These are phyloP conservation scores for Doris montereyensis DNA, from an alignment of 2,888 invertebrate genomes.

Conservation along the genomic window DNA sequence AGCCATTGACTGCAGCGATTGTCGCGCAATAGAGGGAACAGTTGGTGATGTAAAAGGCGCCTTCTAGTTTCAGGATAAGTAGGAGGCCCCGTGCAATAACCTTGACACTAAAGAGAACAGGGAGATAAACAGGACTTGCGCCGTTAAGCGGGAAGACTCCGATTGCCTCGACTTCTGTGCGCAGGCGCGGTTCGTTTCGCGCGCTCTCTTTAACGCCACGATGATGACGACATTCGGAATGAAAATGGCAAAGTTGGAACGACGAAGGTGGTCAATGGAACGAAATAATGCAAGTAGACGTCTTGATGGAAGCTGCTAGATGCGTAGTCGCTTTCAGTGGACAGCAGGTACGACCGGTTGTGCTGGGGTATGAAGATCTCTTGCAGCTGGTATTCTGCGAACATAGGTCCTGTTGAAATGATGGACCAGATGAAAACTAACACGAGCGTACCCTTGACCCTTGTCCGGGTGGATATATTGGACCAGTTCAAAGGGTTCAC, in stretches of 20 bases:
- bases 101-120: slow-evolving; percentile 5
- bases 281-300: slow-evolving; percentile 1
- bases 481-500: background rate
- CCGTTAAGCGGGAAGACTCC: slow-evolving; percentile 1
- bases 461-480: background rate
- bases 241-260: background rate
- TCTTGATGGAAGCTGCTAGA: background rate
- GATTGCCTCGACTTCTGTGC: too few relatives aligned
- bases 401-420: slow-evolving; percentile 1
- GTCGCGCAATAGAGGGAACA: background rate
- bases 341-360: background rate
- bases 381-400: background rate
- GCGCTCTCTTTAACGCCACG: background rate
- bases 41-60: background rate
- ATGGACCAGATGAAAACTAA: slow-evolving; percentile 6
- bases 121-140: slow-evolving; percentile 29
- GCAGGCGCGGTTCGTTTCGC: background rate
- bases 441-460: background rate
- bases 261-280: background rate
- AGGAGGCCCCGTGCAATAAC: background rate
- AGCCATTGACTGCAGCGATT: background rate
- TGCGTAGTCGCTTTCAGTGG: background rate
- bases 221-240: slow-evolving; percentile 14
- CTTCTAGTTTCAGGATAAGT: background rate
- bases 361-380: background rate